Evolutionary conservation across 2,113 vertebrate genomes (phyloP).

Genomic region (Nipponia nippon): DNA sequence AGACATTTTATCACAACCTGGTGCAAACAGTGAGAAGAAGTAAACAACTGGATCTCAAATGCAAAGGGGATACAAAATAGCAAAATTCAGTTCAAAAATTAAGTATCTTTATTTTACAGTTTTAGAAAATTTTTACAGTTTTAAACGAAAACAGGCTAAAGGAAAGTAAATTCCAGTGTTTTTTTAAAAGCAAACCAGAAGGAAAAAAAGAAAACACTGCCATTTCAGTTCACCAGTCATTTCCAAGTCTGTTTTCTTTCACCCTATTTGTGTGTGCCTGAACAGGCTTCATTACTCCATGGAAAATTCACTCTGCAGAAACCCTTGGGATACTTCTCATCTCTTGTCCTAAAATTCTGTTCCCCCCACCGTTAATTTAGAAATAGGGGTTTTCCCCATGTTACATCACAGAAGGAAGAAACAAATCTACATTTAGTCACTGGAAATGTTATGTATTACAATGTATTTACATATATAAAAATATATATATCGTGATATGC

Average conservation of each 20-base stretch:
- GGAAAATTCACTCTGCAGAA: neutral
- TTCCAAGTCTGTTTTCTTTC: neutral
- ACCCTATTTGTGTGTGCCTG: neutral
- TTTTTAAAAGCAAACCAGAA: neutral
- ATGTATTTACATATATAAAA: neutral
- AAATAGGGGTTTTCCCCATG: neutral
- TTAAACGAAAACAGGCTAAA: neutral
- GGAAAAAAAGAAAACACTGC: neutral
- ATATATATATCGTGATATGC: neutral
- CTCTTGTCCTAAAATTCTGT: neutral
- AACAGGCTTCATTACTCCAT: neutral
- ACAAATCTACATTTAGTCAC: neutral
- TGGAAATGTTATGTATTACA: neutral
- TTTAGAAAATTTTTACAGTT: conserved; percentile 32
- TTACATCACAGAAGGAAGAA: neutral
- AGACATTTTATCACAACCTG: neutral
- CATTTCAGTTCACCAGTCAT: neutral
- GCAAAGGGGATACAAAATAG: neutral
- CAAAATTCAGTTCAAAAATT: conserved; percentile 13
- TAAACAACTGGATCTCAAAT: neutral
- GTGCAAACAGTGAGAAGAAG: neutral
- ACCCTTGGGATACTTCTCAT: neutral
- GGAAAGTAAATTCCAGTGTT: neutral
- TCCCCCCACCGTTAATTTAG: neutral
- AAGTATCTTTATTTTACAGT: conserved; percentile 42